These are phyloP conservation scores for Lagopus leucura DNA, from an alignment of 2,113 vertebrate species.

Conservation along the genomic window DNA sequence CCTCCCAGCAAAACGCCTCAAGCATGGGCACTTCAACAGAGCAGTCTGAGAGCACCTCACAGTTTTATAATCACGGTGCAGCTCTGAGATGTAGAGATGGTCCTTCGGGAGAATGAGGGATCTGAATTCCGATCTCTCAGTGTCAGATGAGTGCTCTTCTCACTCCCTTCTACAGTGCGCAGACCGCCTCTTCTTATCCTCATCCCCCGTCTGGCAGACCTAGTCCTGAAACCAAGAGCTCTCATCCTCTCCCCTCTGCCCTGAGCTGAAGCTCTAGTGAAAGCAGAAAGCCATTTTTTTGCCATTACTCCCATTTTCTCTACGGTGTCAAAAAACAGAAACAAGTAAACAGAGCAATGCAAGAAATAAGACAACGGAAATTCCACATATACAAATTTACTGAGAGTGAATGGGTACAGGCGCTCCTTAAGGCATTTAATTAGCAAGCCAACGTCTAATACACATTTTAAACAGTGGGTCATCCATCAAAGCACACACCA, in stretches of 20 bases:
- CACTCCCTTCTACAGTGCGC: neutral
- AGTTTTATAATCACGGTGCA: neutral
- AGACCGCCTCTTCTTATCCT: neutral
- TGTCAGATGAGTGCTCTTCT: neutral
- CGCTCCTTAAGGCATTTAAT: conserved; percentile 74
- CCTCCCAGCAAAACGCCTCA: neutral
- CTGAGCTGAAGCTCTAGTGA: neutral
- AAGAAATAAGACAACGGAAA: conserved; percentile 54
- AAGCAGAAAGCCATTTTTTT: neutral
- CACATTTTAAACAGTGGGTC: conserved; percentile 75
- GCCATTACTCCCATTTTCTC: neutral
- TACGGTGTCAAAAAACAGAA: conserved; percentile 9
- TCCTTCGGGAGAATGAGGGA: neutral
- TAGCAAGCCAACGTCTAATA: conserved; percentile 72
- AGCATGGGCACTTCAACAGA: neutral
- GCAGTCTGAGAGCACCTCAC: neutral
- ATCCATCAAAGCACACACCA: conserved; percentile 71
- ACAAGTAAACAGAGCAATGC: conserved; percentile 7
- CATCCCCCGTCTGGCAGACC: neutral
- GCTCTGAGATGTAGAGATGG: neutral
- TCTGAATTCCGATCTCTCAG: neutral
- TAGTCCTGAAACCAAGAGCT: neutral
- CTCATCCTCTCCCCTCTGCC: neutral
- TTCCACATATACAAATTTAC: neutral
- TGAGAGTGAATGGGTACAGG: conserved; percentile 32